phyloP scores from a whole-genome alignment of 2,797 vertebrate genomes.

The Austrolebias charrua region DNA sequence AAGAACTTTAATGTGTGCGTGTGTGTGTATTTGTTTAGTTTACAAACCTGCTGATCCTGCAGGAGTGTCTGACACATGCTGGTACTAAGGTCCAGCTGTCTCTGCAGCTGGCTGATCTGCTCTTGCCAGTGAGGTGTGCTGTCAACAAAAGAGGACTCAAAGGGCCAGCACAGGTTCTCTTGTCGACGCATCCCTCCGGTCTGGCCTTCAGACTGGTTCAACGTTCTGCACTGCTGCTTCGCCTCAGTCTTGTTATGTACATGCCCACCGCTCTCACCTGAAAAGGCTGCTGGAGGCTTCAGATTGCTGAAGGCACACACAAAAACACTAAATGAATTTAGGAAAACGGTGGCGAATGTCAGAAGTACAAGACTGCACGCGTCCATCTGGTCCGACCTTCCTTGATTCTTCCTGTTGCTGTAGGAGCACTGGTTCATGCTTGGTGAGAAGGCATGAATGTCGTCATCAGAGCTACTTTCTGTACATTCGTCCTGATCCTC shows the following conservation, averaged over 20 bases:
- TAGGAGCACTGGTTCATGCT: conserved; percentile 76
- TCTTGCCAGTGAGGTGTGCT: conserved; percentile 91
- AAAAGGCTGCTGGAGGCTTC: conserved; percentile 80
- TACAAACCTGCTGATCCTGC: conserved; percentile 94
- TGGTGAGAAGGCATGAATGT: conserved; percentile 78
- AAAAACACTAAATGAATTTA: background rate
- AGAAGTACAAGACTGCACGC: background rate
- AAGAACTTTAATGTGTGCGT: background rate
- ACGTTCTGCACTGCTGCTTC: conserved; percentile 45
- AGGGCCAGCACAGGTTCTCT: conserved; percentile 93
- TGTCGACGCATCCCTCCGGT: conserved; percentile 80
- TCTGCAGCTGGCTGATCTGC: conserved; percentile 91
- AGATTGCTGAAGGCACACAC: conserved; percentile 71
- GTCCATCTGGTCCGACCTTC: conserved; percentile 75
- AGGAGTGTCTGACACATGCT: conserved; percentile 96
- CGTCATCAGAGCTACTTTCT: conserved; percentile 86
- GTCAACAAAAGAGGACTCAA: conserved; percentile 90
- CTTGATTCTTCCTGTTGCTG: conserved; percentile 82
- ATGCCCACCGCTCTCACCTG: conserved; percentile 79
- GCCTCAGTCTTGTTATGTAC: conserved; percentile 51
- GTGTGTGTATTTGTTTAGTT: background rate
- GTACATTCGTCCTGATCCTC: conserved; percentile 80
- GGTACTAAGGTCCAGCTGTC: conserved; percentile 93
- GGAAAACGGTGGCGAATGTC: background rate
- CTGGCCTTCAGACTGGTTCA: conserved; percentile 56